These are phyloP conservation scores for Pogonophryne albipinna DNA, from an alignment of 2,797 vertebrate genomes.

Conservation along the genomic window DNA sequence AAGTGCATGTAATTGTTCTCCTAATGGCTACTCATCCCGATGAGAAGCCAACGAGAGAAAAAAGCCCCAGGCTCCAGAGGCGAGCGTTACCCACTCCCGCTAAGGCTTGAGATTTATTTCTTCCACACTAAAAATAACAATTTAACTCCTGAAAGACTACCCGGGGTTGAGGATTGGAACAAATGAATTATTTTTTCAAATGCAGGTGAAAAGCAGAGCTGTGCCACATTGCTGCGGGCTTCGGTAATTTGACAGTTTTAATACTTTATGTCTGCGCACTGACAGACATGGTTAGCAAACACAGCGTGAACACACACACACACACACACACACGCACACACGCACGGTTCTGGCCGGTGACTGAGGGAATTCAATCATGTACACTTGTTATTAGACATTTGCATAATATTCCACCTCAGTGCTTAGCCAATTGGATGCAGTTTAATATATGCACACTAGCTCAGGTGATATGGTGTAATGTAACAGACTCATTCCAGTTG, in stretches of 20 bases:
- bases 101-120: constrained; percentile 64
- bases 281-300: too few species aligned
- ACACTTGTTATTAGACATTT: constrained; percentile 79
- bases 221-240: constrained; percentile 24
- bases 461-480: constrained; percentile 64
- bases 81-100: constrained; percentile 16
- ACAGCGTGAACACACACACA: constrained; percentile 4
- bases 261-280: constrained; percentile 54
- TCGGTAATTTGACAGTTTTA: constrained; percentile 61
- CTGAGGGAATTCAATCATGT: constrained; percentile 80
- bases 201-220: constrained; percentile 43
- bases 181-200: constrained; percentile 63
- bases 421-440: constrained; percentile 70
- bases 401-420: constrained; percentile 78
- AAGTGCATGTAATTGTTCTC: constrained; percentile 73
- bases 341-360: constrained; percentile 56
- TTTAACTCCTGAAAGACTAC: constrained; percentile 66
- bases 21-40: constrained; percentile 72
- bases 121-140: constrained; percentile 58
- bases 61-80: constrained; percentile 54
- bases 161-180: constrained; percentile 55
- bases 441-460: constrained; percentile 67
- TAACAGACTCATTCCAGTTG: constrained; percentile 66
- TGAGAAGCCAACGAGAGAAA: constrained; percentile 56
- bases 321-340: constrained; percentile 6